Evolutionary conservation across 2,888 invertebrate species (phyloP).

Genomic region (Bugulina stolonifera): DNA sequence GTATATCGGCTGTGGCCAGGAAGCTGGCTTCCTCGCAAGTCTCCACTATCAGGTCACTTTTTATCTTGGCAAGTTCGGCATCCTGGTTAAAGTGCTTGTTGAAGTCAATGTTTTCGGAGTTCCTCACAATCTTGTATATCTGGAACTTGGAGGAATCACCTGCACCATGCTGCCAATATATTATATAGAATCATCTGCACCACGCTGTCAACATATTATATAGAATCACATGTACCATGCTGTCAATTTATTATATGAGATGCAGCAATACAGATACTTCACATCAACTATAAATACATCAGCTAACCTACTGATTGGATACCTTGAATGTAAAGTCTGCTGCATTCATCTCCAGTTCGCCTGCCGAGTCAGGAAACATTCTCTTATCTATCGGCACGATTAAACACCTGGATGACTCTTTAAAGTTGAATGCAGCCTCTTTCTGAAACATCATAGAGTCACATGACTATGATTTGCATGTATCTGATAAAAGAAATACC

Average conservation of each 20-base stretch:
- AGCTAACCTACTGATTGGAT: too few species aligned
- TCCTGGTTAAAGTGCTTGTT: constrained; percentile 6
- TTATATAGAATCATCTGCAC: too few species aligned
- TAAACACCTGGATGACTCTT: background rate
- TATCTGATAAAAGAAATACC: too few species aligned
- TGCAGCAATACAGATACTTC: too few species aligned
- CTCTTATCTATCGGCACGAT: background rate
- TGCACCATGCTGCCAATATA: background rate
- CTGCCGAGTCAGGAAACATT: background rate
- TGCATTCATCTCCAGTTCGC: constrained; percentile 15
- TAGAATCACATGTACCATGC: too few species aligned
- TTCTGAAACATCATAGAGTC: too few species aligned
- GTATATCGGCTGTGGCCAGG: background rate
- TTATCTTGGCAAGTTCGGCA: background rate
- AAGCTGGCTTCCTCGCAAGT: background rate
- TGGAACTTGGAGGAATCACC: constrained; percentile 13
- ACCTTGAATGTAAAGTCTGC: constrained; percentile 5
- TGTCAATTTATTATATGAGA: too few species aligned
- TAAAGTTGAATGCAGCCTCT: constrained; percentile 13
- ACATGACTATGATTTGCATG: too few species aligned
- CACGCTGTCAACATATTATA: too few species aligned
- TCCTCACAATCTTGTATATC: background rate
- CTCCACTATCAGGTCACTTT: constrained; percentile 15
- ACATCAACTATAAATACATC: too few species aligned
- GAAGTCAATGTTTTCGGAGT: background rate